Conservation (phyloP, 2,797 vertebrate genomes). For the Dallia pectoralis region DNA sequence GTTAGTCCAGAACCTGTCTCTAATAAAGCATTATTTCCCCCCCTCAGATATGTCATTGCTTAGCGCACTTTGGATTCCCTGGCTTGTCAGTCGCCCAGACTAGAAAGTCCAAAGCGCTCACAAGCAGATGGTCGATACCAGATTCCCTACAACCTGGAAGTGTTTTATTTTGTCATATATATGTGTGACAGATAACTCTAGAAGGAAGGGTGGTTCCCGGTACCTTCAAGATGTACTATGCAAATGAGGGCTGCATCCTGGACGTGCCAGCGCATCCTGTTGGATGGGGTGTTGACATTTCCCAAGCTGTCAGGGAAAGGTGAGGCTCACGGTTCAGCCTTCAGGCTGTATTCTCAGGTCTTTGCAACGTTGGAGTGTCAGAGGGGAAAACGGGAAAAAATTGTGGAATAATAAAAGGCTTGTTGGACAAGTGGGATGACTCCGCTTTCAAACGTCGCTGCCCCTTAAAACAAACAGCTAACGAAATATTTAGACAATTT, state of each 20-base stretch:
- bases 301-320: constrained; percentile 19
- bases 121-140: background rate
- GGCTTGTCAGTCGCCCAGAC: background rate
- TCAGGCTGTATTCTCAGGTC: constrained; percentile 22
- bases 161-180: background rate
- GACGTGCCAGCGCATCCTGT: constrained; percentile 69
- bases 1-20: background rate
- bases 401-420: background rate
- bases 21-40: background rate
- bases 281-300: constrained; percentile 71
- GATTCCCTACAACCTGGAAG: background rate
- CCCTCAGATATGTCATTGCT: background rate
- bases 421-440: background rate
- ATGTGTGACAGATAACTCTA: background rate
- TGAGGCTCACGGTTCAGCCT: constrained; percentile 49
- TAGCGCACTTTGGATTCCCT: background rate
- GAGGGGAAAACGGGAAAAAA: background rate
- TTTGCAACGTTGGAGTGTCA: too few relatives aligned
- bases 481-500: background rate
- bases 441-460: background rate
- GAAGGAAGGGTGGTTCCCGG: background rate
- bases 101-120: background rate
- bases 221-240: constrained; percentile 64
- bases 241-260: constrained; percentile 77
- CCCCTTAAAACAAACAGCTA: background rate